Conservation (phyloP, 2,797 vertebrate species). For the Sebastes aleutianus region DNA sequence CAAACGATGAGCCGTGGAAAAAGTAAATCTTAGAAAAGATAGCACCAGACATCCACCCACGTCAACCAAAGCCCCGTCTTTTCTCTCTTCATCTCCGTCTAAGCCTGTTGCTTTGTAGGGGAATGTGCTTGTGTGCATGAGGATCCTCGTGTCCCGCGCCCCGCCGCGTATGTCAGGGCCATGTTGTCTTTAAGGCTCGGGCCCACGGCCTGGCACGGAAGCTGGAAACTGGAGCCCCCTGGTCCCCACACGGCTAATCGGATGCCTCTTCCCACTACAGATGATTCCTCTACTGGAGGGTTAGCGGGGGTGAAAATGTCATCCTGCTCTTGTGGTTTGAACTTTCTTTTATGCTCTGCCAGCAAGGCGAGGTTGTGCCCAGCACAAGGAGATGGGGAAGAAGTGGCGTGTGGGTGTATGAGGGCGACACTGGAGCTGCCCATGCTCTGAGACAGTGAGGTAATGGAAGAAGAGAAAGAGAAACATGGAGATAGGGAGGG, state of each 20-base stretch:
- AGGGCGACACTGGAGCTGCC: constrained; percentile 42
- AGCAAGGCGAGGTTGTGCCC: constrained; percentile 50
- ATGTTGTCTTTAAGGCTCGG: constrained; percentile 53
- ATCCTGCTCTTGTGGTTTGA: constrained; percentile 65
- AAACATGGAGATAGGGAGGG: constrained; percentile 5
- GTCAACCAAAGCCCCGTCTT: constrained; percentile 57
- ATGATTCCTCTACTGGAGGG: constrained; percentile 53
- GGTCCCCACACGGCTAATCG: constrained; percentile 64
- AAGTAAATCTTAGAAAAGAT: constrained; percentile 64
- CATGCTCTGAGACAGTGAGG: constrained; percentile 56
- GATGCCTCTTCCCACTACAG: constrained; percentile 57
- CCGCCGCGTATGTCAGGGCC: constrained; percentile 45
- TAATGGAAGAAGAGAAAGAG: constrained; percentile 58
- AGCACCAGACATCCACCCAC: constrained; percentile 64
- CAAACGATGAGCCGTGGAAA: constrained; percentile 62
- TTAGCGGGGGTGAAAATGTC: constrained; percentile 68
- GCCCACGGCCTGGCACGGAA: constrained; percentile 59
- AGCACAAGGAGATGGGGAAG: constrained; percentile 33
- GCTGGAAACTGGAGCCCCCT: constrained; percentile 66
- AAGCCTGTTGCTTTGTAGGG: constrained; percentile 56
- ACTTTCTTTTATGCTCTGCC: constrained; percentile 67
- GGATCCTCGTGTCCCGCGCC: constrained; percentile 40
- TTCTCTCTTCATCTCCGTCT: constrained; percentile 54
- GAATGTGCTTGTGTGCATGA: constrained; percentile 50
- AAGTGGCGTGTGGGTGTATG: constrained; percentile 15